Evolutionary conservation across 64 coral and sea anemone genomes (phyloP).

Genomic region (Stichodactyla mertensii): DNA sequence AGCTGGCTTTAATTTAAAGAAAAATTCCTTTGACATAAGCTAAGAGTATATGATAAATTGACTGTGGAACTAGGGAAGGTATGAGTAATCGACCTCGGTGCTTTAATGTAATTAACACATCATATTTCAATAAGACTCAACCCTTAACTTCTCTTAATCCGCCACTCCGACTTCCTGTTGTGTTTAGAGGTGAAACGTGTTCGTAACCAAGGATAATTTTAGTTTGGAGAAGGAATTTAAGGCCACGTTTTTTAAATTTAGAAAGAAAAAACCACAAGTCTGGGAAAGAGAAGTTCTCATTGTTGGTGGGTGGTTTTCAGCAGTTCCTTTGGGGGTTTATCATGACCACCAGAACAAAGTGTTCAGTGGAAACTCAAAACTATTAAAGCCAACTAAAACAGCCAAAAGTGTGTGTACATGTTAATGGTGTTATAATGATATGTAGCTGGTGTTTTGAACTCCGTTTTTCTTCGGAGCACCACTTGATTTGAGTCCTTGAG

Average conservation of each 20-base stretch:
- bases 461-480: too few relatives aligned
- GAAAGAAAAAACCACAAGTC: background rate
- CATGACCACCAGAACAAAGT: too few relatives aligned
- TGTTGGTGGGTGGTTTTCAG: background rate
- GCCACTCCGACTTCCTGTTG: background rate
- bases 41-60: background rate
- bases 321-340: background rate
- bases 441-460: too few relatives aligned
- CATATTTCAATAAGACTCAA: conserved; percentile 1
- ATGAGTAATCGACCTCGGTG: background rate
- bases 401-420: too few relatives aligned
- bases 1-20: too few relatives aligned
- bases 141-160: background rate
- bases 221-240: background rate
- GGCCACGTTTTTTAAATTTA: background rate
- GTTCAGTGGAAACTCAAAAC: too few relatives aligned
- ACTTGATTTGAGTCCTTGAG: too few relatives aligned
- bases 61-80: background rate
- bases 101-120: background rate
- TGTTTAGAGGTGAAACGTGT: background rate
- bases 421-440: too few relatives aligned
- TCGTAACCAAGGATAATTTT: background rate
- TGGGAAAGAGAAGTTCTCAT: background rate
- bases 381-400: too few relatives aligned
- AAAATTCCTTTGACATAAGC: too few relatives aligned